Evolutionary conservation across 2,113 vertebrate species (phyloP).

Genomic region (Vidua chalybeata): DNA sequence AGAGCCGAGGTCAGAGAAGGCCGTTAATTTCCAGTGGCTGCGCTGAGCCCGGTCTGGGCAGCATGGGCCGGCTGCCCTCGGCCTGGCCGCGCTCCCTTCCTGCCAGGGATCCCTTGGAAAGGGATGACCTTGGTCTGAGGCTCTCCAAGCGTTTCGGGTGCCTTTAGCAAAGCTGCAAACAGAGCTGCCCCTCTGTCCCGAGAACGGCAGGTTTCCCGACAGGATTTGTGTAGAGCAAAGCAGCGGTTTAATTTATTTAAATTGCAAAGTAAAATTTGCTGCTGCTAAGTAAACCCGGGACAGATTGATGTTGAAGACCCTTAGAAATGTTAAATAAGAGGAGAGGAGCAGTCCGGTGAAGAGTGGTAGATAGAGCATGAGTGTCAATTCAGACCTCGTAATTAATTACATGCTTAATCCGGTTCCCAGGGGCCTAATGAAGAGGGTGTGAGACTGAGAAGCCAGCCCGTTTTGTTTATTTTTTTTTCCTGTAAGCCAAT

Average conservation of each 20-base stretch:
- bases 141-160: background rate
- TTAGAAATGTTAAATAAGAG: background rate
- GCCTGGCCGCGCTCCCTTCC: background rate
- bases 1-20: background rate
- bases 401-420: constrained; percentile 40
- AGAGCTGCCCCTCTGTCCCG: background rate
- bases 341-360: background rate
- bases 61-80: background rate
- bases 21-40: background rate
- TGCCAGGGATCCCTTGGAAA: background rate
- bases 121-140: background rate
- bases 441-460: background rate
- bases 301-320: background rate
- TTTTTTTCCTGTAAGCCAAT: background rate
- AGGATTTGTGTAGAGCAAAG: no score
- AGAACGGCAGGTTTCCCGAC: background rate
- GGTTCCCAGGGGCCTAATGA: constrained; percentile 37
- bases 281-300: background rate
- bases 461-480: background rate
- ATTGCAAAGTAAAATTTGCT: background rate
- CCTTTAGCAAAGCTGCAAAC: background rate
- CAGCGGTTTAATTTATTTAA: background rate
- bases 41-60: background rate
- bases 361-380: background rate
- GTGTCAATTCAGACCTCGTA: constrained; percentile 2